Base-by-base conservation (phyloP, 2,888 invertebrate species). In the Vesta saturnalis region DNA sequence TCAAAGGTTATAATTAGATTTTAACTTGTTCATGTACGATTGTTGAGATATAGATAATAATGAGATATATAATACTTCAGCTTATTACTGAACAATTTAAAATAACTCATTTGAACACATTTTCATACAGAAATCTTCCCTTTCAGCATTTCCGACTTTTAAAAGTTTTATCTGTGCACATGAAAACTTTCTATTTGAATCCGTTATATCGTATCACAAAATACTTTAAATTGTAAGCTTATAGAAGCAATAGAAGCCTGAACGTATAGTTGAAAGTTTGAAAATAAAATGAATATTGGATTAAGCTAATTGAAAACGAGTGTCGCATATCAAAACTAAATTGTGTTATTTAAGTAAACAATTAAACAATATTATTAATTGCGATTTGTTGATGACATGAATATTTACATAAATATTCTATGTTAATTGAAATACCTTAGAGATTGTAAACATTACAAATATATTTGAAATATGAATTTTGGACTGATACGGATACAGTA, bases 1-100 rank as follows among this genome's bases (percentile, higher is more conserved):
- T 68, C 68, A 68, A 60, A 47, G 64, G 47, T 56, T 60, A 59
- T 68, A 68, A 68, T 68, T 68, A 64, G 68, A 68, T 60, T 68
- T 68, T 63, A 68, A 15, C 58, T 67, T 58, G 62, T 67, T 62
- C 62, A 58, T 52, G 62, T 58, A 54, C 62, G 67, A 67, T 62
- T 62, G 59, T 62, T 62, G 22, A 54, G 49, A 49, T n/a, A n/a
- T n/a, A n/a, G n/a, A n/a, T n/a, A 67, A 62, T 67, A 67, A 62
- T 62, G 59, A 61, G 47, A 66, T 49, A 56, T 56, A 46, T 55
- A 22, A 22, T 60, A 66, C 46, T 61, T 66, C 39, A 61, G 57
- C 61, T 61, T 43, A 61, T 66, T 66, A 39, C 35, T 14, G 60
- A 60, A 66, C 60, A 61, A 66, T 55, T 57, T 46, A 39, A 30